A percentile compares a stretch with the other conserved stretches of the same genome.
Conservation (phyloP, 2,113 vertebrate species). For the Nothoprocta perdicaria region DNA sequence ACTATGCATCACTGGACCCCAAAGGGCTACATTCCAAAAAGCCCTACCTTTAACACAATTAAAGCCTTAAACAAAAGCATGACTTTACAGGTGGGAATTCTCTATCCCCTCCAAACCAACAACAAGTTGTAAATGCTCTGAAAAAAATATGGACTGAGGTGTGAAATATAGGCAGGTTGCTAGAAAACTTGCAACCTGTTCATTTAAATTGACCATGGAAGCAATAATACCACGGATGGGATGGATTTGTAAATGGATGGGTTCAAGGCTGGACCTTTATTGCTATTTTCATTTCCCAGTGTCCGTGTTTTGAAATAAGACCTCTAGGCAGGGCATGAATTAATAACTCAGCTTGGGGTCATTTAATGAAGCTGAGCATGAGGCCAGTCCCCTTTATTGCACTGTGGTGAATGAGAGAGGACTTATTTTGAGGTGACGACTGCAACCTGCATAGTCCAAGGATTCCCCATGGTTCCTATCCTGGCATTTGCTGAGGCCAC, state of each 20-base stretch:
- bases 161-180: slow-evolving; percentile 41
- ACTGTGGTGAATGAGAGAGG: neutral
- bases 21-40: slow-evolving; percentile 40
- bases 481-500: neutral
- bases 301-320: slow-evolving; percentile 55
- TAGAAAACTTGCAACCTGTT: slow-evolving; percentile 47
- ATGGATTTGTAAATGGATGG: slow-evolving; percentile 60
- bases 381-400: slow-evolving; percentile 24
- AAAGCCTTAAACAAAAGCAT: slow-evolving; percentile 68
- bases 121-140: slow-evolving; percentile 33
- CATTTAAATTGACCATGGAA: slow-evolving; percentile 65
- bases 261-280: slow-evolving; percentile 66
- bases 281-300: slow-evolving; percentile 57
- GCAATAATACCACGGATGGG: slow-evolving; percentile 9
- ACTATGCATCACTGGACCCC: slow-evolving; percentile 49
- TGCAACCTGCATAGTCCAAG: neutral
- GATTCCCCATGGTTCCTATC: neutral
- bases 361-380: slow-evolving; percentile 27
- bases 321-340: slow-evolving; percentile 62
- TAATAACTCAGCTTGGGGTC: slow-evolving; percentile 67
- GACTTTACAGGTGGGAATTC: slow-evolving; percentile 49
- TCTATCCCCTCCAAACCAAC: slow-evolving; percentile 28
- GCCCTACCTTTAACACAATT: slow-evolving; percentile 61
- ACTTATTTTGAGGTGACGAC: neutral
- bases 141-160: neutral